Percentiles rank a stretch among this genome's conserved stretches.
Evolutionary conservation across 2,797 vertebrate species (phyloP).

Genomic region (Emydoidea blandingii): DNA sequence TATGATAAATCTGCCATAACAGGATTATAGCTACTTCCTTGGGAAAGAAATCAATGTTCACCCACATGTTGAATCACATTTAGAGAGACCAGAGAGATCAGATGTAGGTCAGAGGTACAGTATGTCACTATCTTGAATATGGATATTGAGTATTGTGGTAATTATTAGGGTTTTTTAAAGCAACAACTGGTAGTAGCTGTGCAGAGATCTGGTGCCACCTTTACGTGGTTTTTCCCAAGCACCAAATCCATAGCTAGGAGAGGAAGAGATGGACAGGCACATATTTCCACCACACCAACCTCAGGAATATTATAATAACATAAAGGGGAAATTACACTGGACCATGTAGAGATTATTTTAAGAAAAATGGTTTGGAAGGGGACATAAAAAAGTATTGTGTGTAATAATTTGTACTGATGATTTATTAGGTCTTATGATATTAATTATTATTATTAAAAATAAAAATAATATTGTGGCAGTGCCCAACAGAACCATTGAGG

Average conservation of each 20-base stretch:
- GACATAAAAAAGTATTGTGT: neutral
- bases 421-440: neutral
- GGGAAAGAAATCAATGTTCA: constrained; percentile 62
- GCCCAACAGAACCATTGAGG: neutral
- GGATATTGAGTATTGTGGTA: constrained; percentile 53
- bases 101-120: constrained; percentile 56
- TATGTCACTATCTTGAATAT: constrained; percentile 42
- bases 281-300: fast-evolving
- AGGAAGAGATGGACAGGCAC: neutral
- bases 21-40: constrained; percentile 58
- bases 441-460: neutral
- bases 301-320: neutral
- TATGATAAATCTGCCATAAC: constrained; percentile 64
- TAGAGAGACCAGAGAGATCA: constrained; percentile 50
- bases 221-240: neutral
- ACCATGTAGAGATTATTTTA: neutral
- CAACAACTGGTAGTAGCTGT: constrained; percentile 8
- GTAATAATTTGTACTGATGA: neutral
- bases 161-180: constrained; percentile 39
- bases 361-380: neutral
- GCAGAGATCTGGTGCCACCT: neutral
- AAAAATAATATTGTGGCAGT: fast-evolving
- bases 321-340: neutral
- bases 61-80: constrained; percentile 43
- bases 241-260: neutral